phyloP scores from a whole-genome alignment of 2,888 invertebrate genomes.

The Drosophila anomalata region DNA sequence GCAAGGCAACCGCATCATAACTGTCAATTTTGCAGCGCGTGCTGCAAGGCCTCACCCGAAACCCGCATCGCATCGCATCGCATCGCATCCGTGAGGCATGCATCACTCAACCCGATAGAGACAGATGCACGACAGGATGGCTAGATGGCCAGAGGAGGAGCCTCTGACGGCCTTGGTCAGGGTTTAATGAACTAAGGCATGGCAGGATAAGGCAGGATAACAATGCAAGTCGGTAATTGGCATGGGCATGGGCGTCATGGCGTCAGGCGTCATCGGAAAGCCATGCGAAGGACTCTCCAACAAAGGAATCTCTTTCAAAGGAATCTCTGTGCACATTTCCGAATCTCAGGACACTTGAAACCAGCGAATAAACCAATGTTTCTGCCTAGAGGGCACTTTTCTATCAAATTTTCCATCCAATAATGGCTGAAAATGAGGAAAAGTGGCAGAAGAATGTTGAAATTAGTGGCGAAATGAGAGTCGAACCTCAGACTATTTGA shows the following conservation, averaged over 20 bases:
- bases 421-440: too few relatives aligned
- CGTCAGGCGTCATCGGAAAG: not conserved
- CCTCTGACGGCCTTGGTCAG: not conserved
- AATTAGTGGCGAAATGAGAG: too few relatives aligned
- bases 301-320: not conserved
- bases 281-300: not conserved
- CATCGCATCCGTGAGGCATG: slow-evolving; percentile 1
- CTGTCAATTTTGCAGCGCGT: slow-evolving; percentile 31
- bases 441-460: too few relatives aligned
- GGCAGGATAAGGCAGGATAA: not conserved
- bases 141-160: too few relatives aligned
- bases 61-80: not conserved
- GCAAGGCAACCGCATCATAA: slow-evolving; percentile 39
- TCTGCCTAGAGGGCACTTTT: too few relatives aligned
- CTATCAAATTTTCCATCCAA: too few relatives aligned
- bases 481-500: too few relatives aligned
- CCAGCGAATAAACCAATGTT: too few relatives aligned
- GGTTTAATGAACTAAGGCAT: slow-evolving; percentile 1
- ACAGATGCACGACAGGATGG: not conserved
- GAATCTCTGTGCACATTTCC: not conserved
- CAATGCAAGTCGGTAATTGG: not conserved
- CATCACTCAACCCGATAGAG: slow-evolving; percentile 12
- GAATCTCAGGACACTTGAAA: not conserved
- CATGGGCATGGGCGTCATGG: not conserved
- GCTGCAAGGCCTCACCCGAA: slow-evolving; percentile 13